Evolutionary conservation across 2,888 invertebrate species (phyloP).

Genomic region (Proisotoma minuta): DNA sequence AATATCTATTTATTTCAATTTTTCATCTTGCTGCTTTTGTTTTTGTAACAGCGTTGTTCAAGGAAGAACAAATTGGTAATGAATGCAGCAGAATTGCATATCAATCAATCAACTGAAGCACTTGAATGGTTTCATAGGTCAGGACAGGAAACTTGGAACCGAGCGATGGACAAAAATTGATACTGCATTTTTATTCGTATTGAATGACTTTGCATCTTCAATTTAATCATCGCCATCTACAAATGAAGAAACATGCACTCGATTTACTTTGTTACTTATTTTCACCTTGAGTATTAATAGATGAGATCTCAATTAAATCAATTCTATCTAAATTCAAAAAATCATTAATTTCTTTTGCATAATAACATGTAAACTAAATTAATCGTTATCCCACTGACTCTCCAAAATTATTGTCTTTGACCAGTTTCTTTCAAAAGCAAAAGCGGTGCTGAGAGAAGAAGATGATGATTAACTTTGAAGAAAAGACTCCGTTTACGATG

Average conservation of each 20-base stretch:
- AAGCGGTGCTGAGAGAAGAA: neutral
- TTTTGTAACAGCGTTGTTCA: too few species aligned
- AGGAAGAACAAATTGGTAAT: too few species aligned
- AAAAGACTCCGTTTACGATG: neutral
- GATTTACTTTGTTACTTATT: neutral
- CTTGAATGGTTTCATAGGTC: too few species aligned
- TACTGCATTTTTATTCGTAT: neutral
- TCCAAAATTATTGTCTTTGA: neutral
- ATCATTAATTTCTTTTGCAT: conserved; percentile 5
- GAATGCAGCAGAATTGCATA: too few species aligned
- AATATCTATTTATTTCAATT: too few species aligned
- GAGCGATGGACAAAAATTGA: neutral
- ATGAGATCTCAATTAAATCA: conserved; percentile 15
- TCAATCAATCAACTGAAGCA: too few species aligned
- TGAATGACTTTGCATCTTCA: conserved; percentile 11
- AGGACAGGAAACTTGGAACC: neutral
- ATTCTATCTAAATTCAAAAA: neutral
- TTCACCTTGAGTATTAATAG: neutral
- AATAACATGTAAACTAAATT: neutral
- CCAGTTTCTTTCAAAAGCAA: too few species aligned
- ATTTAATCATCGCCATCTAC: too few species aligned
- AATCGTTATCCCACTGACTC: neutral
- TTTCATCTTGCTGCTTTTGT: too few species aligned
- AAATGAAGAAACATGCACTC: too few species aligned
- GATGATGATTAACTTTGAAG: neutral